phyloP scores from a whole-genome alignment of 1,140 invertebrate species.

The Eriocheir sinensis region DNA sequence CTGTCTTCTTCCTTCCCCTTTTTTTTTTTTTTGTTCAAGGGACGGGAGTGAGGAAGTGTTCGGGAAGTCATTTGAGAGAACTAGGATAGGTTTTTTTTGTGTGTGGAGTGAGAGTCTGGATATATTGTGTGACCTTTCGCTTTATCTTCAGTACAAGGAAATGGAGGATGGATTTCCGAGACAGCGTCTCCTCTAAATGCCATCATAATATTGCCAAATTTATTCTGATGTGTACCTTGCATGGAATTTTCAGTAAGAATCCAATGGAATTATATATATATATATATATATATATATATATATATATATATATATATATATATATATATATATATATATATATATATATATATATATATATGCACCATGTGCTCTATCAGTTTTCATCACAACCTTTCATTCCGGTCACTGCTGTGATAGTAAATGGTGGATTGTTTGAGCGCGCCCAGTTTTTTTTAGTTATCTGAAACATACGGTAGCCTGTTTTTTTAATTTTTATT shows the following conservation, averaged over 20 bases:
- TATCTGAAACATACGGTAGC: too few species aligned
- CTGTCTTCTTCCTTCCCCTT: too few species aligned
- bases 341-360: neutral
- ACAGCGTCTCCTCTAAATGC: too few species aligned
- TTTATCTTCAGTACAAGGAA: neutral
- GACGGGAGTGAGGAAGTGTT: too few species aligned
- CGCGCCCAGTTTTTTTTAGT: too few species aligned
- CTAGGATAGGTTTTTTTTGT: too few species aligned
- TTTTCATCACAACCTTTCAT: neutral
- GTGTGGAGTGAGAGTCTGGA: too few species aligned
- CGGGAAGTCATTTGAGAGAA: too few species aligned
- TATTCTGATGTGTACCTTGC: neutral
- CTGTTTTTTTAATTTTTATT: too few species aligned
- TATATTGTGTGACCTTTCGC: neutral
- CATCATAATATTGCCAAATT: neutral
- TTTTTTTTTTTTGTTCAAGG: too few species aligned
- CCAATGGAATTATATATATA: slow-evolving; percentile 19
- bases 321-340: neutral
- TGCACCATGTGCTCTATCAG: neutral
- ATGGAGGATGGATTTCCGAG: neutral
- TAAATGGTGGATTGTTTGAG: too few species aligned
- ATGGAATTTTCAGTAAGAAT: too few species aligned
- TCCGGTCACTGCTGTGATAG: neutral
- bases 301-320: neutral
- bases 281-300: slow-evolving; percentile 29